Percentiles rank a stretch among this genome's conserved stretches.
Conservation (phyloP, 2,888 invertebrate genomes). For the Eupithecia insigniata region DNA sequence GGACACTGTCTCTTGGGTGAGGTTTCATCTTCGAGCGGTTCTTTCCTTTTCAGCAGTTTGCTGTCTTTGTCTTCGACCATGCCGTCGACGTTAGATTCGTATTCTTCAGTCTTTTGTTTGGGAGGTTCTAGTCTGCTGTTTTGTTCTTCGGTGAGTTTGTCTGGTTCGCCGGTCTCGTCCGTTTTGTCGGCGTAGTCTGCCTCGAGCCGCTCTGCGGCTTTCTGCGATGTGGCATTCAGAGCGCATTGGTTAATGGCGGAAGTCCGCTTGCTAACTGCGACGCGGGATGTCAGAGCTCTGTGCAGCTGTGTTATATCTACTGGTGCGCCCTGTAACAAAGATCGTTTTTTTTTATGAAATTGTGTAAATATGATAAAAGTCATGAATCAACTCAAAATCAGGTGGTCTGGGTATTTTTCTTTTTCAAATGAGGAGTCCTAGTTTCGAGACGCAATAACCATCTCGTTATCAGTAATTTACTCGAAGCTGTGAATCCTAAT, state of each 20-base stretch:
- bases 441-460: background rate
- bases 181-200: slow-evolving; percentile 59
- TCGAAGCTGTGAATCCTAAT: background rate
- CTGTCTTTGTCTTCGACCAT: slow-evolving; percentile 55
- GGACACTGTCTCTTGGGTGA: slow-evolving; percentile 79
- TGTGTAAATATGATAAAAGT: background rate
- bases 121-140: slow-evolving; percentile 57
- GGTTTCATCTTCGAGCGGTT: slow-evolving; percentile 65
- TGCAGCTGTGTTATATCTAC: slow-evolving; percentile 70
- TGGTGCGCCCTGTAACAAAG: slow-evolving; percentile 69
- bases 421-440: background rate
- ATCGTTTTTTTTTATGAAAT: background rate
- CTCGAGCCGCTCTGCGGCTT: slow-evolving; percentile 69
- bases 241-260: slow-evolving; percentile 42
- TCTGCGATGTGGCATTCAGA: slow-evolving; percentile 62
- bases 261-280: slow-evolving; percentile 61
- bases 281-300: slow-evolving; percentile 66
- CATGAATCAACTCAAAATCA: background rate
- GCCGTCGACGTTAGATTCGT: slow-evolving; percentile 57
- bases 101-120: slow-evolving; percentile 62
- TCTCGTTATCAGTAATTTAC: background rate
- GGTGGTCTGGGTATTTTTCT: background rate
- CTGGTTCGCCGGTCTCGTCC: slow-evolving; percentile 60
- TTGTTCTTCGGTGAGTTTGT: slow-evolving; percentile 52
- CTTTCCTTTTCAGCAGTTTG: slow-evolving; percentile 70